phyloP scores from a whole-genome alignment of 2,113 vertebrate genomes.

The Phaetusa simplex region DNA sequence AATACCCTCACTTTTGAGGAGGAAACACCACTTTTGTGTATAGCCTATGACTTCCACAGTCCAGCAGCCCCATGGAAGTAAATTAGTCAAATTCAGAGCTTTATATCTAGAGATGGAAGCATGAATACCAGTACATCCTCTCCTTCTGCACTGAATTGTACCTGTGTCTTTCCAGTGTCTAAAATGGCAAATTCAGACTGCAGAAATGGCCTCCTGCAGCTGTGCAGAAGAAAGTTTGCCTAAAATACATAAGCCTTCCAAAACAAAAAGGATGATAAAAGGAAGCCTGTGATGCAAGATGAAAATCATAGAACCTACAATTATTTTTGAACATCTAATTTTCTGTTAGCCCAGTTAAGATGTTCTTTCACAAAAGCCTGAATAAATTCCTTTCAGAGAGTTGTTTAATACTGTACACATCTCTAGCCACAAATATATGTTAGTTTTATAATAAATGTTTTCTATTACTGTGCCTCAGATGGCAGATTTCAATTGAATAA shows the following conservation, averaged over 20 bases:
- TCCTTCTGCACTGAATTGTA: neutral
- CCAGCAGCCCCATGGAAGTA: neutral
- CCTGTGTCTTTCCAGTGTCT: neutral
- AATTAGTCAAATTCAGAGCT: neutral
- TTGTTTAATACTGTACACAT: slow-evolving; percentile 56
- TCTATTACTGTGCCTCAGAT: slow-evolving; percentile 42
- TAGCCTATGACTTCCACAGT: neutral
- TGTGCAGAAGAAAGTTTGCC: neutral
- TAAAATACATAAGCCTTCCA: slow-evolving; percentile 13
- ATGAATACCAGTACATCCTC: neutral
- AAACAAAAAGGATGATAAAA: neutral
- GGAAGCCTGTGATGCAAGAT: slow-evolving; percentile 8
- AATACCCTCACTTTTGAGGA: neutral
- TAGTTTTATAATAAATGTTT: slow-evolving; percentile 65
- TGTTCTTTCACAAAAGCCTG: slow-evolving; percentile 47
- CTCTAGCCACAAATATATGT: slow-evolving; percentile 43
- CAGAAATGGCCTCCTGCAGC: slow-evolving; percentile 2
- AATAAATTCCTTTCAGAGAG: slow-evolving; percentile 52
- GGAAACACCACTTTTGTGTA: neutral
- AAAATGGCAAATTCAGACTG: neutral
- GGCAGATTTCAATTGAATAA: slow-evolving; percentile 64
- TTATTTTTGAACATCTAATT: slow-evolving; percentile 66
- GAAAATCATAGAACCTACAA: slow-evolving; percentile 57
- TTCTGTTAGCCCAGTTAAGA: slow-evolving; percentile 64
- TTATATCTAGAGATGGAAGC: neutral